Conservation (phyloP, 2,113 vertebrate genomes). For the Chionodraco myersi region DNA sequence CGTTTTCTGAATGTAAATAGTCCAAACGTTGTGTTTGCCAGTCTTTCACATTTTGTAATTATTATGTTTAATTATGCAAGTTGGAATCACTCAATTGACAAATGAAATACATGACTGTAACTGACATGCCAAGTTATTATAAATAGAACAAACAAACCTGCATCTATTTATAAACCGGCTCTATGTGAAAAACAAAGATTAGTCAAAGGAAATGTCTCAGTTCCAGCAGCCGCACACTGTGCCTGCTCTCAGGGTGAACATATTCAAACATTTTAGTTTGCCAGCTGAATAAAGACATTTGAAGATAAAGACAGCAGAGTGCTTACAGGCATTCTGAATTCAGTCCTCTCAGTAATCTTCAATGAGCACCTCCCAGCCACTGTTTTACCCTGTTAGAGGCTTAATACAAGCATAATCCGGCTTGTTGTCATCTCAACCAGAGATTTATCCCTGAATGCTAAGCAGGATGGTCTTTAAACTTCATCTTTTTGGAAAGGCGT, state of each 20-base stretch:
- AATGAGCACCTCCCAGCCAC: slow-evolving; percentile 65
- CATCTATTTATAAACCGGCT: slow-evolving; percentile 1
- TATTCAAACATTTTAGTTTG: slow-evolving; percentile 42
- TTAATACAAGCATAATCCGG: slow-evolving; percentile 73
- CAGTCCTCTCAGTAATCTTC: slow-evolving; percentile 59
- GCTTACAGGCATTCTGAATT: slow-evolving; percentile 53
- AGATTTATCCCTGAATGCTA: slow-evolving; percentile 42
- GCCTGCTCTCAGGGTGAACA: background rate
- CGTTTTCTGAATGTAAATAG: background rate
- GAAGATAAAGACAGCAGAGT: slow-evolving; percentile 51
- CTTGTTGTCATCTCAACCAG: slow-evolving; percentile 61
- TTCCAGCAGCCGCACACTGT: slow-evolving; percentile 12
- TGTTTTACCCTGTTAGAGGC: slow-evolving; percentile 64
- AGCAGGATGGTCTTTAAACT: slow-evolving; percentile 19
- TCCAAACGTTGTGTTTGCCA: background rate
- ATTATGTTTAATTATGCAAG: too few relatives aligned
- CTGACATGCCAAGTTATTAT: background rate
- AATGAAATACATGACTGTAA: slow-evolving; percentile 1
- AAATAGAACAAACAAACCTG: slow-evolving; percentile 14
- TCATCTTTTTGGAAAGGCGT: slow-evolving; percentile 12
- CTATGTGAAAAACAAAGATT: background rate
- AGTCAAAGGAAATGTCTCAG: slow-evolving; percentile 1
- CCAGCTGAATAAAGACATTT: slow-evolving; percentile 61
- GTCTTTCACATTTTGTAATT: too few relatives aligned
- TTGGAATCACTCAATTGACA: background rate